Percentiles rank a stretch among this genome's conserved stretches.
Conservation (phyloP, 2,888 invertebrate species). For the Embidobia sp. region DNA sequence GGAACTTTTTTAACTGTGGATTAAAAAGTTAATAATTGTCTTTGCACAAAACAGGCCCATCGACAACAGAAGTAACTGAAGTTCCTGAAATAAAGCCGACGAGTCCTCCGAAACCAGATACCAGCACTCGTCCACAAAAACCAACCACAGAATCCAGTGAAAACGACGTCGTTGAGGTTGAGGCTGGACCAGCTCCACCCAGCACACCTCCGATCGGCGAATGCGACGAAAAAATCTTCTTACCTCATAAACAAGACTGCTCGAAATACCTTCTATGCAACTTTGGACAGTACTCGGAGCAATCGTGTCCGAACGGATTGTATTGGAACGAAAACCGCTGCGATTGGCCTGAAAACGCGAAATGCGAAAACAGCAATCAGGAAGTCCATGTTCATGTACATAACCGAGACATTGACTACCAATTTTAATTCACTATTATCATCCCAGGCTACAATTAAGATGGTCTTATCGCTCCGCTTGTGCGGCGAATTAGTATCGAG, state of each 20-base stretch:
- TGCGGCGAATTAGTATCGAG: too few relatives aligned
- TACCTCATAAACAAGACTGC: conserved; percentile 86
- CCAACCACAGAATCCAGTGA: conserved; percentile 65
- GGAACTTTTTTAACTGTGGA: too few relatives aligned
- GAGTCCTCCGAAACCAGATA: conserved; percentile 29
- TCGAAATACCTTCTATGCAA: conserved; percentile 91
- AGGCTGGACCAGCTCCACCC: conserved; percentile 69
- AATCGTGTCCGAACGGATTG: conserved; percentile 88
- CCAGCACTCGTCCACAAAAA: conserved; percentile 15
- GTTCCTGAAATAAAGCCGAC: conserved; percentile 31
- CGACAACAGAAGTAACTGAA: conserved; percentile 54
- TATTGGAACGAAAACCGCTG: conserved; percentile 91
- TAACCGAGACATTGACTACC: conserved; percentile 32
- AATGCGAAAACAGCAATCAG: conserved; percentile 81
- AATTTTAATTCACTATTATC: conserved; percentile 17
- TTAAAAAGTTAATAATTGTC: too few relatives aligned
- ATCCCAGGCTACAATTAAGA: too few relatives aligned
- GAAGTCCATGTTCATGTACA: conserved; percentile 50
- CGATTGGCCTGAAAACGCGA: conserved; percentile 89
- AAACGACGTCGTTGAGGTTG: conserved; percentile 72
- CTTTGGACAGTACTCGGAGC: conserved; percentile 86
- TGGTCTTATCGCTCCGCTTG: too few relatives aligned
- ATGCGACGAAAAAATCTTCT: conserved; percentile 84
- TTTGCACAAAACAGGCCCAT: conserved; percentile 17
- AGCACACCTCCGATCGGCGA: conserved; percentile 76